Conservation (phyloP, 2,888 invertebrate species). For the Drosophila percnosoma region DNA sequence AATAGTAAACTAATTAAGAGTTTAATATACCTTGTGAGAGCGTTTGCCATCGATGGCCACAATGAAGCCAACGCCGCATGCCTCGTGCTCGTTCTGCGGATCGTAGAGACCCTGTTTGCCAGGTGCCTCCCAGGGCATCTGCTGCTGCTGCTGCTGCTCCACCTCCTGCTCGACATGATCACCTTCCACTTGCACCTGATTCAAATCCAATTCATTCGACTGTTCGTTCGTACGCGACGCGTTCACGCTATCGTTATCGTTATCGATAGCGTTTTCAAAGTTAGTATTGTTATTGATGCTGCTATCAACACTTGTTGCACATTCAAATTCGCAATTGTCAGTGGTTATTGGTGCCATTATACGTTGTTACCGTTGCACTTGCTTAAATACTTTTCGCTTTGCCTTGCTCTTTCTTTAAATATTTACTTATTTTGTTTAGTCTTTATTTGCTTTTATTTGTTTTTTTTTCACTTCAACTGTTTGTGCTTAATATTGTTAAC, state of each 20-base stretch:
- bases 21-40: conserved; percentile 92
- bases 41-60: conserved; percentile 98
- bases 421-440: conserved; percentile 29
- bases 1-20: background rate
- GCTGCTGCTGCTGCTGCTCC: conserved; percentile 57
- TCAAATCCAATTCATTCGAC: conserved; percentile 68
- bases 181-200: conserved; percentile 31
- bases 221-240: conserved; percentile 21
- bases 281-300: conserved; percentile 52
- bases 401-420: conserved; percentile 45
- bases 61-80: conserved; percentile 99
- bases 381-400: conserved; percentile 63
- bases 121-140: conserved; percentile 92
- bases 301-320: conserved; percentile 83
- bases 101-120: conserved; percentile 97
- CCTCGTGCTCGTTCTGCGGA: conserved; percentile 97
- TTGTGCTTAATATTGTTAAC: conserved; percentile 41
- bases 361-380: conserved; percentile 79
- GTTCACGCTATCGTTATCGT: conserved; percentile 52
- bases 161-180: conserved; percentile 35
- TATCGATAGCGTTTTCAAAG: conserved; percentile 55
- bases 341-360: conserved; percentile 85
- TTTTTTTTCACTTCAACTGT: conserved; percentile 43
- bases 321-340: conserved; percentile 84
- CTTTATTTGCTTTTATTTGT: conserved; percentile 22